Percentiles rank a stretch among this genome's conserved stretches.
Conservation (phyloP, 2,797 vertebrate genomes). For the Gallinago stenura region DNA sequence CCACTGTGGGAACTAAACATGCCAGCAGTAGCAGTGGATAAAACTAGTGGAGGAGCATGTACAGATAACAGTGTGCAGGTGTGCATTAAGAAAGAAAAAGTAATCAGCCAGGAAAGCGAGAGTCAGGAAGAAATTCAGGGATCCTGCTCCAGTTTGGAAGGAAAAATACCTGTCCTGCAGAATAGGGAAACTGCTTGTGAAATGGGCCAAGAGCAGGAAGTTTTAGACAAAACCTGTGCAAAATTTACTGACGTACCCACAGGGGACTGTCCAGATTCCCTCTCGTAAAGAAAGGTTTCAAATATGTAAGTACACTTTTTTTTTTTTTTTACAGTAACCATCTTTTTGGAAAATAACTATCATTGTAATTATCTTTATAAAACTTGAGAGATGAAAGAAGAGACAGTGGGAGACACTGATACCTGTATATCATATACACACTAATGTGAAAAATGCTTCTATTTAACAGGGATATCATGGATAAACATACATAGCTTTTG, state of each 20-base stretch:
- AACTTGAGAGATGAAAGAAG: not conserved
- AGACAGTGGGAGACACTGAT: not conserved
- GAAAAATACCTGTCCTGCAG: not conserved
- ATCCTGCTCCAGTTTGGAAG: not conserved
- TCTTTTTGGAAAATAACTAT: not conserved
- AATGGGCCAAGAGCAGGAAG: conserved; percentile 25
- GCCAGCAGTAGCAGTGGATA: not conserved
- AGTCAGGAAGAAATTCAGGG: not conserved
- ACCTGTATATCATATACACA: not conserved
- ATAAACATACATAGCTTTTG: conserved; percentile 56
- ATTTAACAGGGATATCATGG: conserved; percentile 51
- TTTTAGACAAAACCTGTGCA: conserved; percentile 62
- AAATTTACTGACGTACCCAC: conserved; percentile 49
- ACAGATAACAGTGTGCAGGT: not conserved
- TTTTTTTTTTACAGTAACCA: not conserved
- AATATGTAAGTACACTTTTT: conserved; percentile 48
- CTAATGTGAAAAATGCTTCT: conserved; percentile 41
- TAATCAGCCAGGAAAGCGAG: not conserved
- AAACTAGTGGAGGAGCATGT: not conserved
- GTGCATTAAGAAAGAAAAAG: not conserved
- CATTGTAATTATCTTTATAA: conserved; percentile 18
- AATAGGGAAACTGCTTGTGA: not conserved
- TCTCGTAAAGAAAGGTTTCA: conserved; percentile 13
- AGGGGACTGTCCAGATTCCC: conserved; percentile 16
- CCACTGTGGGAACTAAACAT: not conserved